Evolutionary conservation across 2,113 vertebrate species (phyloP), one percentile per base, ranked within the genome.

Genomic region (Illadopsis cleaveri): DNA sequence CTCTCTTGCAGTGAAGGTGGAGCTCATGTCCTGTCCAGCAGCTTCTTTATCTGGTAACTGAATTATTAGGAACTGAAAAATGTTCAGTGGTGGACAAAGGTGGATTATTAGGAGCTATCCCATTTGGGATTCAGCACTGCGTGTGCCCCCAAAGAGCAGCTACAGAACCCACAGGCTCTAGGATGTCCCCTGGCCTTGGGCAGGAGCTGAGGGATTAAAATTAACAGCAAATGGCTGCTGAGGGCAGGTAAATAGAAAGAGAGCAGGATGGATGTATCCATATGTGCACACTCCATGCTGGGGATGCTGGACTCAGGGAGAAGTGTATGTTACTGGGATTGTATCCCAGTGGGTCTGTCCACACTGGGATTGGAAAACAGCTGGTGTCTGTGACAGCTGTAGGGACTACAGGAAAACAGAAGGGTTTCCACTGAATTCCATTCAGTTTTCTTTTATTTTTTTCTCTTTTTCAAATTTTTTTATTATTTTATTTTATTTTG

Each of bases 151-250:
- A 14, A 20, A 16, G 24, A 37, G 22, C 30, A 71, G 13, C 35
- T 65, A 31, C 4, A 4, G 28, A 75, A 16, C 2, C 25, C 58
- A 53, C 10, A 50, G 31, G n/a, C 24, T 71, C 30, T 51, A 25
- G 9, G 11, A 4, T 33, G 11, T 78, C 11, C 27, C 15, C 40
- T 60, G 58, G 31, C 24, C 28, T 53, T 58, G 38, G 31, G 17
- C 47, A 58, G 38, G 33, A 87, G 9, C 15, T 56, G 54, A 35
- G 33, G 40, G 12, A 21, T 23, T 75, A 79, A 79, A 78, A 40
- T 15, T 15, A 12, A 37, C 12, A 71, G 10, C 10, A 15, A 23
- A n/a, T 2, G 2, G 11, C 21, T 2, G 1, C 31, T 28, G 79
- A 66, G 47, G 35, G 42, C 31, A 37, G 20, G 21, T 33, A 37